Percentiles rank a stretch among this genome's conserved stretches.
These are phyloP conservation scores for Cyclura pinguis DNA, from an alignment of 2,797 vertebrate genomes.

Conservation along the genomic window DNA sequence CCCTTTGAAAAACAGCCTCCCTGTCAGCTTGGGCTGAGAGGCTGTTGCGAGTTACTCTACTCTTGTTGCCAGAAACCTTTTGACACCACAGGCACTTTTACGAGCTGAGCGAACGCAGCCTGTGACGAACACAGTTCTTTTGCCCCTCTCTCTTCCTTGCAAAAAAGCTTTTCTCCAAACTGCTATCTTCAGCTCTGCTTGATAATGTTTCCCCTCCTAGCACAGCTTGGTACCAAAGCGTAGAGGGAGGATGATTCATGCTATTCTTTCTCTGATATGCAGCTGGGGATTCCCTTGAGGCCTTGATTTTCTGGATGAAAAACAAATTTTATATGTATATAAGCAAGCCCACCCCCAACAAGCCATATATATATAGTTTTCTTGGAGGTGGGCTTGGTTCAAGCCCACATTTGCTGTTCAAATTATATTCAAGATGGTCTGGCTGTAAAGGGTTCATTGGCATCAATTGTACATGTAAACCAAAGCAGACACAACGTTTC, in stretches of 20 bases:
- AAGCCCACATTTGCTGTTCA: neutral
- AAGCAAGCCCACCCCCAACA: too few relatives aligned
- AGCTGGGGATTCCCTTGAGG: accelerated
- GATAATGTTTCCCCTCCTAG: conserved; percentile 71
- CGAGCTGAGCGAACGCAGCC: conserved; percentile 78
- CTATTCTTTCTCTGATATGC: conserved; percentile 41
- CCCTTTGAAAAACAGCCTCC: conserved; percentile 52
- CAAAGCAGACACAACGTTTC: neutral
- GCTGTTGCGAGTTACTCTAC: conserved; percentile 61
- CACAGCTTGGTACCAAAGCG: conserved; percentile 60
- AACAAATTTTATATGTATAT: too few relatives aligned
- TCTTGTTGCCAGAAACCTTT: conserved; percentile 79
- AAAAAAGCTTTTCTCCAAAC: conserved; percentile 82
- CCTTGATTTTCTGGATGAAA: neutral
- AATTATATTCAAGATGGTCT: neutral
- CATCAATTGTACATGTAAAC: accelerated
- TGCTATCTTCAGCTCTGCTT: conserved; percentile 69
- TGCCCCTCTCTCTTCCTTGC: conserved; percentile 77
- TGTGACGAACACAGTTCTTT: conserved; percentile 78
- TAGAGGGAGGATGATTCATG: conserved; percentile 23
- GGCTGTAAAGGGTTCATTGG: neutral
- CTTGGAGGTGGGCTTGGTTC: neutral
- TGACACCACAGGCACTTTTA: conserved; percentile 81
- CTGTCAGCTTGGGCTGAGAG: conserved; percentile 66
- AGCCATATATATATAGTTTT: too few relatives aligned